A percentile compares a stretch with the other conserved stretches of the same genome.
These are phyloP conservation scores for Euplagia quadripunctaria DNA, from an alignment of 2,888 invertebrate species.

Conservation along the genomic window DNA sequence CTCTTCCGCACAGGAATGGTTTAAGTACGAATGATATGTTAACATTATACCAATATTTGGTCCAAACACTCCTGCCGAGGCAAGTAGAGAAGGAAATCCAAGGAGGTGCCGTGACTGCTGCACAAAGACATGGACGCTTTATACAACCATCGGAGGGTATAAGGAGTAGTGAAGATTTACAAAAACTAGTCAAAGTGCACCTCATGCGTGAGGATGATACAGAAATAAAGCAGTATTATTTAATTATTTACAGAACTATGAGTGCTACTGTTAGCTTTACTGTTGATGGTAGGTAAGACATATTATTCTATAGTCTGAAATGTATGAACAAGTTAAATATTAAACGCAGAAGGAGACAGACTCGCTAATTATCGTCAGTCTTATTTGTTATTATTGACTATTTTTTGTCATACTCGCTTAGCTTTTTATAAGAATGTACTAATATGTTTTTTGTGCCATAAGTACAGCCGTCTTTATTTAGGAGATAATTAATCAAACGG, in stretches of 20 bases:
- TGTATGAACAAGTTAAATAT: neutral
- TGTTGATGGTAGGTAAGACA: conserved; percentile 89
- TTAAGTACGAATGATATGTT: conserved; percentile 95
- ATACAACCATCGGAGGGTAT: conserved; percentile 82
- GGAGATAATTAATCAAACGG: too few relatives aligned
- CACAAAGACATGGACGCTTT: conserved; percentile 81
- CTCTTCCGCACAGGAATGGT: conserved; percentile 91
- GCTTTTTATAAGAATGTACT: too few relatives aligned
- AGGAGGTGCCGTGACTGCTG: conserved; percentile 88
- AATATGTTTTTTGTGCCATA: too few relatives aligned
- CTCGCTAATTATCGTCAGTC: neutral
- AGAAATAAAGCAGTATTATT: conserved; percentile 89
- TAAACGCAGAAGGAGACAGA: too few relatives aligned
- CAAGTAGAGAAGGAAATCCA: conserved; percentile 91
- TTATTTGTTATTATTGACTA: too few relatives aligned
- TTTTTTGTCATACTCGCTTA: neutral
- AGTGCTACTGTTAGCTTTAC: conserved; percentile 96
- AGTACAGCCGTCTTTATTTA: too few relatives aligned
- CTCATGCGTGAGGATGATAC: conserved; percentile 87
- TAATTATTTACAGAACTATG: conserved; percentile 94
- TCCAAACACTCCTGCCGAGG: conserved; percentile 93
- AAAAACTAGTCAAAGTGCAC: conserved; percentile 91
- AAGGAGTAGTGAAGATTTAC: conserved; percentile 78
- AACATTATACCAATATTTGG: conserved; percentile 95
- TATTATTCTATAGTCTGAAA: neutral